Base-by-base conservation (phyloP, 2,797 vertebrate species). In the Pithecia hirsuta region DNA sequence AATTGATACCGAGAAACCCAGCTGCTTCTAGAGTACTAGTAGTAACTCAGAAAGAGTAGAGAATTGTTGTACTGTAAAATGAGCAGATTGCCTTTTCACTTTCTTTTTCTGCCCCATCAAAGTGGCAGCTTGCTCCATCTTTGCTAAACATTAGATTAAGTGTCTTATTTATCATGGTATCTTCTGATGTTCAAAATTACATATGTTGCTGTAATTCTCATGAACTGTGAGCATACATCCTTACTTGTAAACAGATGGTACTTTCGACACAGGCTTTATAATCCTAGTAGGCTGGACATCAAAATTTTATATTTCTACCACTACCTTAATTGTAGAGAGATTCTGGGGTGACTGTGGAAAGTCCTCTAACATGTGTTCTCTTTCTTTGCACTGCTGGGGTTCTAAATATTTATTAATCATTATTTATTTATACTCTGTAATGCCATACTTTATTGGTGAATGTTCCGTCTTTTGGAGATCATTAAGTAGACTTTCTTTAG, bases 321-420 rank as follows among this genome's bases (percentile, higher is more conserved):
- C 96, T 89, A 93, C 41, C 61, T 96, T 95, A 96, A 96, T 84
- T 97, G 74, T 86, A 61, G 83, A 92, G 82, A 83, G 90, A 89
- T 74, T 76, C 81, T 91, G 6, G 50, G 4, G 44, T 85, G 28
- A 3, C 76, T 96, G 10, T 96, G 96, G 85, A 95, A 96, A 95
- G 70, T 86, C 26, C 0, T 94, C 90, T 95, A 46, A 92, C 78
- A 79, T 82, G 28, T 93, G 57, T 95, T 96, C 83, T 90, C 41
- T 93, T 95, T 93, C 48, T 94, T 95, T 74, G 74, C 28, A 39
- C 79, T 94, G 94, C 97, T 85, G 72, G 44, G 6, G 82, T 92
- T 96, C 96, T 96, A 95, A 97, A 97, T 98, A 97, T 95, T 98
- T 97, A 97, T 90, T 85, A 93, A 10, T 64, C 55, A 59, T 97